These are phyloP conservation scores for Amia ocellicauda DNA, from an alignment of 2,113 vertebrate genomes.

Conservation along the genomic window DNA sequence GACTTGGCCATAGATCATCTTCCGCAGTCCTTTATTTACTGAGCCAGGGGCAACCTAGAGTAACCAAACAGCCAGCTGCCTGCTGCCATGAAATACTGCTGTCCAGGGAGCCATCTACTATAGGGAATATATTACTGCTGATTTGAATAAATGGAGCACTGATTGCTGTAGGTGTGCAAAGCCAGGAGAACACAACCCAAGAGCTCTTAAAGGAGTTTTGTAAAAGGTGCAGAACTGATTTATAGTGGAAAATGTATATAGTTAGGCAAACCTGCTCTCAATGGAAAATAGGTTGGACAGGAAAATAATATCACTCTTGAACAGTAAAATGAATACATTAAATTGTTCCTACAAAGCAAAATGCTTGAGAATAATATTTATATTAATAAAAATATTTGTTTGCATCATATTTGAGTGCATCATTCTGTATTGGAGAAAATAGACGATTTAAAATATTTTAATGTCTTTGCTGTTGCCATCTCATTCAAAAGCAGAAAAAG, in stretches of 20 bases:
- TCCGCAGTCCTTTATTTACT: constrained; percentile 11
- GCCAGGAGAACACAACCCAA: not conserved
- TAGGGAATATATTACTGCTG: constrained; percentile 43
- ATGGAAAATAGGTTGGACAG: no score
- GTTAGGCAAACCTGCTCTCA: no score
- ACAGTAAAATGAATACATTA: no score
- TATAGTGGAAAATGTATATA: not conserved
- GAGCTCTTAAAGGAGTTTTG: constrained; percentile 37
- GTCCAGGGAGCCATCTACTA: constrained; percentile 39
- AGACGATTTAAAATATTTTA: no score
- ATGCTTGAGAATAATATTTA: no score
- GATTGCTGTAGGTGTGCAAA: constrained; percentile 33
- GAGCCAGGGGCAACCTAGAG: not conserved
- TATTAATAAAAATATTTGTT: no score
- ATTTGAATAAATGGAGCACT: constrained; percentile 43
- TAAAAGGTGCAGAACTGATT: constrained; percentile 35
- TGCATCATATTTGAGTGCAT: no score
- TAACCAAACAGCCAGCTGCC: constrained; percentile 9
- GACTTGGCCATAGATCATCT: constrained; percentile 34
- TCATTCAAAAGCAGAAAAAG: no score
- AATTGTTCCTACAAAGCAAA: no score
- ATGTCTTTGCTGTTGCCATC: no score
- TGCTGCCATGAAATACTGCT: constrained; percentile 38
- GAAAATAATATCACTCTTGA: no score
- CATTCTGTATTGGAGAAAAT: no score